phyloP scores from a whole-genome alignment of 2,888 invertebrate species.

The Scelioninae gen. 1 region DNA sequence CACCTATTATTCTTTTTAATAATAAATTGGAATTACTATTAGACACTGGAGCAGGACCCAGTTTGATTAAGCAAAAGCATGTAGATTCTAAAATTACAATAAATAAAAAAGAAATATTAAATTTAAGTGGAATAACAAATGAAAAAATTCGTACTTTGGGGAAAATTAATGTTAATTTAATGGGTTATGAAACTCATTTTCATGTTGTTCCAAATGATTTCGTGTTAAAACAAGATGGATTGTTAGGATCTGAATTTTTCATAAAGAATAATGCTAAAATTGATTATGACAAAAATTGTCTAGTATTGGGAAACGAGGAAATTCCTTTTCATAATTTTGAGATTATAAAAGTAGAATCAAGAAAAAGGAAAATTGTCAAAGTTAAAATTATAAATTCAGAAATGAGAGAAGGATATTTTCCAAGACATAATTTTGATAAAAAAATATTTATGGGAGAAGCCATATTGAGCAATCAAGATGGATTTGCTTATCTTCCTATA shows the following conservation, averaged over 20 bases:
- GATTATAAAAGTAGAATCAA: neutral
- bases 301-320: neutral
- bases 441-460: neutral
- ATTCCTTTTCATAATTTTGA: neutral
- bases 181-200: neutral
- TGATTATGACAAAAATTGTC: constrained; percentile 15
- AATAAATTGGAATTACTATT: neutral
- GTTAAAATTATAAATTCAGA: neutral
- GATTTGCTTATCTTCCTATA: neutral
- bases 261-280: constrained; percentile 6
- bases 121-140: constrained; percentile 4
- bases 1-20: neutral
- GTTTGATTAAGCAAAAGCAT: neutral
- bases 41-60: neutral
- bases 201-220: constrained; percentile 12
- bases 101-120: neutral
- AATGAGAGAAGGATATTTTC: neutral
- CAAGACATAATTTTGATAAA: neutral
- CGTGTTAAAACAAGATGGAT: constrained; percentile 5
- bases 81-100: neutral
- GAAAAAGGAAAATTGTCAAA: constrained; percentile 1
- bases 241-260: constrained; percentile 15
- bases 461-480: neutral
- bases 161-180: neutral
- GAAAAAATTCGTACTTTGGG: neutral